phyloP scores from a whole-genome alignment of 2,113 vertebrate genomes.

The Desmodus rotundus region DNA sequence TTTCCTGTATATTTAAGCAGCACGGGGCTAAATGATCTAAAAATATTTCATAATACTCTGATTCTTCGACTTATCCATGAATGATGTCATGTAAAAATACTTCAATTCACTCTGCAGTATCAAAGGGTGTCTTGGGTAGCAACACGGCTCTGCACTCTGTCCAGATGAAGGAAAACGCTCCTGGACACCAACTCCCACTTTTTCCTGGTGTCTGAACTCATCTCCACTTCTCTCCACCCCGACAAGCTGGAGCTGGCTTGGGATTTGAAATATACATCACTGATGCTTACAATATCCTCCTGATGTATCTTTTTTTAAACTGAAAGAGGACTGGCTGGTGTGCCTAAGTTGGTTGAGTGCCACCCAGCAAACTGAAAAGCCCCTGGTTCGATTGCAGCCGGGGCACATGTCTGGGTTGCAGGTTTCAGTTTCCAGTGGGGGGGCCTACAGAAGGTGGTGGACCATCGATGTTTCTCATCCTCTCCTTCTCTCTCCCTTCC shows the following conservation, averaged over 20 bases:
- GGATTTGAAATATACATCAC: conserved; percentile 1
- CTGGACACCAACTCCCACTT: background rate
- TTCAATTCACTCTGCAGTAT: background rate
- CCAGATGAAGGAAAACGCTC: background rate
- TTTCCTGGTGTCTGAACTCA: background rate
- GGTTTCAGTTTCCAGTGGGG: too few relatives aligned
- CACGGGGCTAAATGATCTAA: background rate
- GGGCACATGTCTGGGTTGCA: too few relatives aligned
- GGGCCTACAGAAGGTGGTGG: too few relatives aligned
- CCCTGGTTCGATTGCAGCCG: too few relatives aligned
- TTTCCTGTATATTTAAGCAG: background rate
- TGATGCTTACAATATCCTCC: conserved; percentile 16
- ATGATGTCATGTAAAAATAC: background rate
- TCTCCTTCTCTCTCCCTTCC: too few relatives aligned
- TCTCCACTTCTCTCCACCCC: background rate
- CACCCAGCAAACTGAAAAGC: too few relatives aligned
- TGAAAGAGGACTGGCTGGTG: background rate
- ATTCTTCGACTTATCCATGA: background rate
- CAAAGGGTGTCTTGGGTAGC: background rate
- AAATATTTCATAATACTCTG: background rate
- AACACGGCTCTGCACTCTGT: background rate
- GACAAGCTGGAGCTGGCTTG: conserved; percentile 36
- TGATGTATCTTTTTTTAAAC: conserved; percentile 16
- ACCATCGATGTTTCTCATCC: too few relatives aligned
- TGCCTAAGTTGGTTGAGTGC: too few relatives aligned